Evolutionary conservation across 2,888 invertebrate genomes (phyloP).

Genomic region (Drosophila yooni): DNA sequence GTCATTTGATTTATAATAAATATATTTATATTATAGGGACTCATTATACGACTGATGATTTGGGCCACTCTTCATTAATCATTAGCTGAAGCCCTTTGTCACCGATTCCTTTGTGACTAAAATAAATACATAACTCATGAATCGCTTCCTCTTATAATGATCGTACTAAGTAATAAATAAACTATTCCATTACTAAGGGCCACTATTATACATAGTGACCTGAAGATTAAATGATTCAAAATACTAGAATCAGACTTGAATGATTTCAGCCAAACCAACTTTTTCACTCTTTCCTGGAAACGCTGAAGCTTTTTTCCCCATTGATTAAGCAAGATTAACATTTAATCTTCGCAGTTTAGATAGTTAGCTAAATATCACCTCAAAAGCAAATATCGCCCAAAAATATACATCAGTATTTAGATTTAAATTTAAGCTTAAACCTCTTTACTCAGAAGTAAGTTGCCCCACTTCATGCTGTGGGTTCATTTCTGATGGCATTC

Average conservation of each 20-base stretch:
- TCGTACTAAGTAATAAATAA: conserved; percentile 5
- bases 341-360: fast-evolving
- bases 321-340: neutral
- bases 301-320: neutral
- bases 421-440: neutral
- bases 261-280: neutral
- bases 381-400: neutral
- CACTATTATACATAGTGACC: too few species aligned
- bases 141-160: neutral
- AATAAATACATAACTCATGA: neutral
- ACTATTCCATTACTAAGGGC: neutral
- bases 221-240: neutral
- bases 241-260: neutral
- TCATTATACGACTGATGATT: neutral
- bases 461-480: conserved; percentile 1
- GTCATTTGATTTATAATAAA: neutral
- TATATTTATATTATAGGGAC: neutral
- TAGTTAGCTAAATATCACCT: neutral
- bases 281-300: neutral
- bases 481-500: conserved; percentile 20
- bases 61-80: neutral
- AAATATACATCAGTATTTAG: neutral
- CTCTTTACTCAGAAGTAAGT: neutral
- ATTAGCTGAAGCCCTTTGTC: neutral
- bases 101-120: neutral